These are phyloP conservation scores for Limnodromus scolopaceus DNA, from an alignment of 2,797 vertebrate genomes.

Conservation along the genomic window DNA sequence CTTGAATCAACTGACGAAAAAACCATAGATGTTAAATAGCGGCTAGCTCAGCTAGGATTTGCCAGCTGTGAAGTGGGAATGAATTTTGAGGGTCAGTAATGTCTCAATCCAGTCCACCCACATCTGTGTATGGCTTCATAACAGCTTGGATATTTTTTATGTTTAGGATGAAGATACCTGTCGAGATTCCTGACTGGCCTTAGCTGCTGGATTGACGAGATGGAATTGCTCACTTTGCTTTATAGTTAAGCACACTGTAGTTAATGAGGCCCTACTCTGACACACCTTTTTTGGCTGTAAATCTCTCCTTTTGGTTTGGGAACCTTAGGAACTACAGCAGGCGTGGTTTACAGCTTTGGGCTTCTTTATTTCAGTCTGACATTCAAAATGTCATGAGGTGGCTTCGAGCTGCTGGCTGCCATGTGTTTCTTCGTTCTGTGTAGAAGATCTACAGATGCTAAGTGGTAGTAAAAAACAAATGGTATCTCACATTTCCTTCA, in stretches of 20 bases:
- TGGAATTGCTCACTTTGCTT: not conserved
- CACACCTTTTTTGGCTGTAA: not conserved
- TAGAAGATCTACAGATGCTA: not conserved
- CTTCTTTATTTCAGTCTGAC: not conserved
- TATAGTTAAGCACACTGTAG: not conserved
- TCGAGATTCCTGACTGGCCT: not conserved
- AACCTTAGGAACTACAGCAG: not conserved
- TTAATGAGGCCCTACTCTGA: not conserved
- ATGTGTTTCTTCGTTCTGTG: not conserved
- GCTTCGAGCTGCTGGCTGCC: not conserved
- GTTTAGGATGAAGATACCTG: not conserved
- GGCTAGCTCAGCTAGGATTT: not conserved
- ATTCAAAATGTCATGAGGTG: not conserved
- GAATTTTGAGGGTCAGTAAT: not conserved
- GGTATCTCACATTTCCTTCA: not conserved
- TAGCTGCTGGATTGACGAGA: not conserved
- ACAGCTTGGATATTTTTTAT: not conserved
- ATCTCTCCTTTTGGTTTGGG: not conserved
- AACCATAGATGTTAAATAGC: not conserved
- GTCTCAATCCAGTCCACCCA: fast-evolving
- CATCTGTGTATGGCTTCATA: not conserved
- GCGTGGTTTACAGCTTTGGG: not conserved
- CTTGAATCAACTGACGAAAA: not conserved
- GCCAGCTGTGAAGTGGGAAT: not conserved
- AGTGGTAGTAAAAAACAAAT: not conserved